A percentile compares a stretch with the other conserved stretches of the same genome.
phyloP scores from a whole-genome alignment of 2,888 invertebrate species.

The Helleia helle region DNA sequence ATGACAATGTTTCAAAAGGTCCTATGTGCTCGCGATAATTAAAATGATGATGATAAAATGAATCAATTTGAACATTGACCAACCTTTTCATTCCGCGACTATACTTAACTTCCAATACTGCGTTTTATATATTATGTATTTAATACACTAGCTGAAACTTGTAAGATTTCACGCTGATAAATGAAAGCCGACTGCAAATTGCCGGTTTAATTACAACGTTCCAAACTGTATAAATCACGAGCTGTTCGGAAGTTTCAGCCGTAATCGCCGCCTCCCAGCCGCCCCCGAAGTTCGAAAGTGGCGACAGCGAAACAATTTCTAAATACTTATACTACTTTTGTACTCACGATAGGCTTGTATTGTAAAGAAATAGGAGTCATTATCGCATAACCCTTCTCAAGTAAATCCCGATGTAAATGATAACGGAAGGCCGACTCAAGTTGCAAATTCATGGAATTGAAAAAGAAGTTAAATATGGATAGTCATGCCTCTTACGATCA shows the following conservation, averaged over 20 bases:
- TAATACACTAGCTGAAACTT: too few species aligned
- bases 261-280: slow-evolving; percentile 36
- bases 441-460: not conserved
- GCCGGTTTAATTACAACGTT: slow-evolving; percentile 1
- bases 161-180: not conserved
- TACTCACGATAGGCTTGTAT: slow-evolving; percentile 7
- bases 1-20: too few species aligned
- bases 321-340: not conserved
- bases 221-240: slow-evolving; percentile 31
- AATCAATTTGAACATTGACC: too few species aligned
- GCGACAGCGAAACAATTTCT: slow-evolving; percentile 15
- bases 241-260: slow-evolving; percentile 36
- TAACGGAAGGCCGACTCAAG: not conserved
- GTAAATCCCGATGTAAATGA: slow-evolving; percentile 1
- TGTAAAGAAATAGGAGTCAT: slow-evolving; percentile 1
- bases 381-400: slow-evolving; percentile 3
- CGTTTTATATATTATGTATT: too few species aligned
- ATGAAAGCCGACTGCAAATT: not conserved
- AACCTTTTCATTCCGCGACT: too few species aligned
- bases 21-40: too few species aligned
- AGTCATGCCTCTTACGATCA: too few species aligned
- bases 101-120: too few species aligned
- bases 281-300: slow-evolving; percentile 25
- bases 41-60: too few species aligned
- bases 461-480: slow-evolving; percentile 2